Evolutionary conservation across 1,140 invertebrate species (phyloP).

Genomic region (Hermetia illucens): DNA sequence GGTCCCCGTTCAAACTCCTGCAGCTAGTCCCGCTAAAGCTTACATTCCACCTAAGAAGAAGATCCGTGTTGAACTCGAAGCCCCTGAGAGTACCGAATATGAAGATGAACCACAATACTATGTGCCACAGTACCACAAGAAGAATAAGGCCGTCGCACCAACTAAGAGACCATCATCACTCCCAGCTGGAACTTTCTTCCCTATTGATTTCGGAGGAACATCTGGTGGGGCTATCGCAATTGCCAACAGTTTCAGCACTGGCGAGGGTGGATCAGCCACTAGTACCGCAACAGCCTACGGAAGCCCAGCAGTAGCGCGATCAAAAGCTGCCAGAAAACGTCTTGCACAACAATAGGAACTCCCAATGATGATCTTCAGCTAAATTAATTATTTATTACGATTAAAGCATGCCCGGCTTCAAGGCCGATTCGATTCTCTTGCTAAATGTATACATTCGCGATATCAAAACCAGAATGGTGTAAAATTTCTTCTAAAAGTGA

Average conservation of each 20-base stretch:
- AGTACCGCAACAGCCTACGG: constrained; percentile 55
- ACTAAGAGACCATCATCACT: constrained; percentile 15
- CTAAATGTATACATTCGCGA: too few species aligned
- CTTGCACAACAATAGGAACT: too few species aligned
- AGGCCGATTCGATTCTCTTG: too few species aligned
- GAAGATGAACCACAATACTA: constrained; percentile 14
- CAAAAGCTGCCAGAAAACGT: too few species aligned
- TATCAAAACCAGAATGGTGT: too few species aligned
- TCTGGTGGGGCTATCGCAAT: constrained; percentile 40
- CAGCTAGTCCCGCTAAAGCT: constrained; percentile 16
- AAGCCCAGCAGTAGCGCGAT: constrained; percentile 27
- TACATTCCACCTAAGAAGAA: constrained; percentile 29
- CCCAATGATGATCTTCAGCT: too few species aligned
- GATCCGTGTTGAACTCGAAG: constrained; percentile 24
- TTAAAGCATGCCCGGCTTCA: too few species aligned
- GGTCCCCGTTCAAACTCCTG: constrained; percentile 11
- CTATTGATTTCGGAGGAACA: constrained; percentile 41
- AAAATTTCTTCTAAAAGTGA: too few species aligned
- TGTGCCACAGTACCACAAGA: constrained; percentile 15
- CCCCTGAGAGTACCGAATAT: constrained; percentile 7
- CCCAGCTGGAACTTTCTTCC: constrained; percentile 41
- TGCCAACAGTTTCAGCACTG: constrained; percentile 53
- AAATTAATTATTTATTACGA: too few species aligned
- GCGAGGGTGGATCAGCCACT: constrained; percentile 46
- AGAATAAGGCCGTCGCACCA: constrained; percentile 14